phyloP scores from a whole-genome alignment of 2,888 invertebrate species.

The Tromatobia lineatoria region DNA sequence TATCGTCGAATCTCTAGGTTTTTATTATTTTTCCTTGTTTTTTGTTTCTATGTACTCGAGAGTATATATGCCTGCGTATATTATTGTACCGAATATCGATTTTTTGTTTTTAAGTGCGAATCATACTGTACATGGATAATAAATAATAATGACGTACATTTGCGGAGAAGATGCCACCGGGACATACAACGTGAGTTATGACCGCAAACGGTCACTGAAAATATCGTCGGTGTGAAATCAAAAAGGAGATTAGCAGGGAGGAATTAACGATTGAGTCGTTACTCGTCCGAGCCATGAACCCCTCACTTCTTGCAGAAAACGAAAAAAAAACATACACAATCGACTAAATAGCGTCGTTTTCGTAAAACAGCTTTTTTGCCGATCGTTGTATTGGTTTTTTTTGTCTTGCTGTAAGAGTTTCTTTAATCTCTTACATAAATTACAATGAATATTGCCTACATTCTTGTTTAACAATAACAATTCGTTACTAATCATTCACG shows the following conservation, averaged over 20 bases:
- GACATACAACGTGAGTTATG: slow-evolving; percentile 36
- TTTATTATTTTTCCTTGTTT: not conserved
- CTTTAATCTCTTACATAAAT: slow-evolving; percentile 45
- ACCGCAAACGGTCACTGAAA: slow-evolving; percentile 52
- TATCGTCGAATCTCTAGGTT: slow-evolving; percentile 77
- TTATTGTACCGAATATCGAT: slow-evolving; percentile 40
- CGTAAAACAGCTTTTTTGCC: not conserved
- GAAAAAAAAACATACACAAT: not conserved
- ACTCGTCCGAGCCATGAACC: not conserved
- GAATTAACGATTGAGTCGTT: not conserved
- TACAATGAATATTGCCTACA: slow-evolving; percentile 62
- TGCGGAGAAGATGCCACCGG: slow-evolving; percentile 41
- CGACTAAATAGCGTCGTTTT: not conserved
- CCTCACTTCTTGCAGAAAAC: not conserved
- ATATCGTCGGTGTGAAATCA: slow-evolving; percentile 52
- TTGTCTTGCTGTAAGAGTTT: not conserved
- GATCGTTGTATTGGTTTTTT: not conserved
- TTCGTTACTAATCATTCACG: slow-evolving; percentile 78
- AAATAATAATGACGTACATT: slow-evolving; percentile 75
- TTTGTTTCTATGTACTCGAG: slow-evolving; percentile 21
- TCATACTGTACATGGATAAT: slow-evolving; percentile 74
- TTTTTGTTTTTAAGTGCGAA: slow-evolving; percentile 41
- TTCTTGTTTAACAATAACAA: slow-evolving; percentile 81
- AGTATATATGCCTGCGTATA: slow-evolving; percentile 41
- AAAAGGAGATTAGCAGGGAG: too few species aligned